phyloP scores from a whole-genome alignment of 1,140 invertebrate genomes.

The Sitodiplosis mosellana region DNA sequence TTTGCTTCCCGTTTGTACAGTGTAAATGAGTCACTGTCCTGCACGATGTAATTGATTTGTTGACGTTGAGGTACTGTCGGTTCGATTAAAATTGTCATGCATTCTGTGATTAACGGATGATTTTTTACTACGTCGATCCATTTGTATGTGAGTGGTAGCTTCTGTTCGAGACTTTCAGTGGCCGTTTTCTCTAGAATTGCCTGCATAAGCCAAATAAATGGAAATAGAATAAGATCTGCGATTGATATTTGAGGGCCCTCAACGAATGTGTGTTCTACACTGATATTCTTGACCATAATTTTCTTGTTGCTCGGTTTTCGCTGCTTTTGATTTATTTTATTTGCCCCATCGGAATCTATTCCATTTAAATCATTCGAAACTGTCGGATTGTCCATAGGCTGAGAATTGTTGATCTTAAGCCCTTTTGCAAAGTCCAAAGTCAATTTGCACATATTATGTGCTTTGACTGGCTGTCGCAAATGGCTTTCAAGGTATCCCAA shows the following conservation, averaged over 20 bases:
- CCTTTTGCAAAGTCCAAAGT: conserved; percentile 28
- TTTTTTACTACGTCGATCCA: conserved; percentile 36
- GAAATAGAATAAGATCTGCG: conserved; percentile 65
- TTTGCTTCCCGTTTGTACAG: conserved; percentile 64
- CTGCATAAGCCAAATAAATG: conserved; percentile 47
- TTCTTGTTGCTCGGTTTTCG: too few relatives aligned
- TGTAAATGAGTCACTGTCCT: conserved; percentile 1
- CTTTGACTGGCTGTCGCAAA: conserved; percentile 59
- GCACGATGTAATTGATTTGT: too few relatives aligned
- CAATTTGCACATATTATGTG: conserved; percentile 76
- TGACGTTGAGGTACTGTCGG: too few relatives aligned
- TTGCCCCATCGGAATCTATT: too few relatives aligned
- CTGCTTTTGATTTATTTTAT: too few relatives aligned
- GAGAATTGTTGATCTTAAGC: conserved; percentile 6
- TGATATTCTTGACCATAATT: conserved; percentile 9
- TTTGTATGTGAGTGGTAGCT: conserved; percentile 41
- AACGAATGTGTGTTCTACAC: conserved; percentile 47
- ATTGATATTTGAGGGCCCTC: conserved; percentile 70
- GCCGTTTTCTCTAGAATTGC: conserved; percentile 14
- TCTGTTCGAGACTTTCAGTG: conserved; percentile 18
- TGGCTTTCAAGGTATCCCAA: conserved; percentile 67
- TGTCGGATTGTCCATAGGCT: conserved; percentile 5
- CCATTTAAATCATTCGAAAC: neutral
- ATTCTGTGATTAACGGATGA: conserved; percentile 2
- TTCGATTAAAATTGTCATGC: too few relatives aligned